Percentiles rank a stretch among this genome's conserved stretches.
phyloP scores from a whole-genome alignment of 2,888 invertebrate species.

The Ophonus ardosiacus region DNA sequence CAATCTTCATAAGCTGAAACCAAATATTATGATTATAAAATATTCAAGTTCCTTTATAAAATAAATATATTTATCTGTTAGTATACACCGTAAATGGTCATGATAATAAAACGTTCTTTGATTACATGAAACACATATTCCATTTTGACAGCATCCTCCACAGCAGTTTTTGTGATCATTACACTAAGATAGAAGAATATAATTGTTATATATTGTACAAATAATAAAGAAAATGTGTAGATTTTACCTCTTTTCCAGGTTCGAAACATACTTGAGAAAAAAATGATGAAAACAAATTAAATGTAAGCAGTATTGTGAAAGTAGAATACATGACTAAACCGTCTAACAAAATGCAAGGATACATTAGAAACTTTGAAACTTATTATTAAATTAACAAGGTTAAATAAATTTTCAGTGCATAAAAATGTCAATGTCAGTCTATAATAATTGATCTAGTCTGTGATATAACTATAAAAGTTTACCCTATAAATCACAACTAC shows the following conservation, averaged over 20 bases:
- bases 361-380: neutral
- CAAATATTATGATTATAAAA: conserved; percentile 52
- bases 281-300: neutral
- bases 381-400: conserved; percentile 12
- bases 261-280: conserved; percentile 33
- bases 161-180: conserved; percentile 78
- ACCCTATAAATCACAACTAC: too few relatives aligned
- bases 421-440: conserved; percentile 19
- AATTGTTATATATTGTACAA: conserved; percentile 43
- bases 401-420: conserved; percentile 10
- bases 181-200: conserved; percentile 79
- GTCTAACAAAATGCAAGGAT: neutral
- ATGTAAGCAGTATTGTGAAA: neutral
- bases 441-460: neutral
- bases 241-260: conserved; percentile 68
- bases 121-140: conserved; percentile 79
- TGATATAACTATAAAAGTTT: too few relatives aligned
- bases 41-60: neutral
- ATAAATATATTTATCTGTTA: neutral
- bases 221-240: neutral
- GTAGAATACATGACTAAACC: conserved; percentile 6
- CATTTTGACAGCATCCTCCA: conserved; percentile 79
- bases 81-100: conserved; percentile 47
- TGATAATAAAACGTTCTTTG: conserved; percentile 62
- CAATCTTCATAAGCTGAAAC: conserved; percentile 71